phyloP scores from a whole-genome alignment of 1,140 invertebrate genomes.

The Bombus superbus region DNA sequence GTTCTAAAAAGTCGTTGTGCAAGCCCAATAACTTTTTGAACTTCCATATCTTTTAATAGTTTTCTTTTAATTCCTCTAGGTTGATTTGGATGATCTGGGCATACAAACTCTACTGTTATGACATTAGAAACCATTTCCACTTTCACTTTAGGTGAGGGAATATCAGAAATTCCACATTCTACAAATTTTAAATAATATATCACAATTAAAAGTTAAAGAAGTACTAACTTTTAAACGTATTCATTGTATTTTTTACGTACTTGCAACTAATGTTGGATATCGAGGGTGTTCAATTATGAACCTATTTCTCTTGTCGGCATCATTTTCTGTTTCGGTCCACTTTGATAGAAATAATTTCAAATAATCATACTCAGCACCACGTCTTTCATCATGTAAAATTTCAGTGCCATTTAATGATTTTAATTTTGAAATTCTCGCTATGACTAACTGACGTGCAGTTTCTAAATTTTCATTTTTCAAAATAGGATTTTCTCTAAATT shows the following conservation, averaged over 20 bases:
- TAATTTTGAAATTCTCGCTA: conserved; percentile 87
- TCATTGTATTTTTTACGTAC: conserved; percentile 75
- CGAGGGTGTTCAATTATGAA: conserved; percentile 90
- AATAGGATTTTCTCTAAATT: conserved; percentile 89
- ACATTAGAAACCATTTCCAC: conserved; percentile 88
- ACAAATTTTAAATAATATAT: conserved; percentile 74
- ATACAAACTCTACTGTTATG: conserved; percentile 85
- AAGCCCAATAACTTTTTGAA: conserved; percentile 91
- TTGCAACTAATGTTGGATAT: conserved; percentile 85
- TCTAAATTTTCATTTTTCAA: conserved; percentile 86
- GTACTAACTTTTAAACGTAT: neutral
- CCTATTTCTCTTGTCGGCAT: conserved; percentile 79
- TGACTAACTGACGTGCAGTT: conserved; percentile 88
- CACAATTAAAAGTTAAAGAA: conserved; percentile 55
- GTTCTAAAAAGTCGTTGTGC: conserved; percentile 88
- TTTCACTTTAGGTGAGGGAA: conserved; percentile 86
- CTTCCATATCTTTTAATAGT: conserved; percentile 89
- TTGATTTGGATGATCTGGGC: conserved; percentile 82
- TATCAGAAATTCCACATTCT: conserved; percentile 92
- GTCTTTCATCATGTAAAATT: conserved; percentile 87
- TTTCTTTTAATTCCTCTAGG: conserved; percentile 86
- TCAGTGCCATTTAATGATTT: conserved; percentile 87
- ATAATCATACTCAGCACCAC: conserved; percentile 95
- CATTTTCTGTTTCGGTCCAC: conserved; percentile 86
- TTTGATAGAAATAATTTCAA: conserved; percentile 90